Base-by-base conservation (phyloP, 2,797 vertebrate genomes). In the Onychomys leucogaster region DNA sequence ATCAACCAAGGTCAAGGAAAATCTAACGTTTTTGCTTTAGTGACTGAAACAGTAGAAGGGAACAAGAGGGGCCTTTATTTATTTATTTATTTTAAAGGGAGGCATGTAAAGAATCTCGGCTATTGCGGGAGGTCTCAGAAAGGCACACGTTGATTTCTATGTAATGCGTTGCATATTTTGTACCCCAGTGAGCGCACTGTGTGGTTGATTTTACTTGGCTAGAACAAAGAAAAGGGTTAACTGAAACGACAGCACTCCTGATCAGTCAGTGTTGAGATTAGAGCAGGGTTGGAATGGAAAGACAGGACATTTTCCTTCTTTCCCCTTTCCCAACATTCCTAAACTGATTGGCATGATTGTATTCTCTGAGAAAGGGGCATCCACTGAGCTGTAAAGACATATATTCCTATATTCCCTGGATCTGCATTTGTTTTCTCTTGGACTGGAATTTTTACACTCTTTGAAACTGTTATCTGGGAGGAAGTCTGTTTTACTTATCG, bases 61-160 rank as follows among this genome's bases (percentile, higher is more conserved):
- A 89, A 73, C 89, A 65, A 32, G 90, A 86, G 89, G 37, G 29
- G 81, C 59, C 71, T 83, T 65, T 84, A 37, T 94, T 71, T 83
- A 29, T 63, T 46, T 83, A 21, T 65, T 29, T 84, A 14, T 75
- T 75, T 87, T 19, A 41, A 84, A 83, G 81, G 86, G 37, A 87
- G 49, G 59, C 65, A 97, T 65, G 34, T 71, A 77, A 92, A 41
- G 80, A 95, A 96, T 97, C 97, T 93, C 63, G 94, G 10, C 94
- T 95, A 67, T 63, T 78, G 41, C 73, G 14, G 23, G 85, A 59
- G 23, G 34, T 49, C 67, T 84, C 59, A 55, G 43, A 67, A 75
- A 87, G 46, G 32, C 32, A 84, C 95, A 67, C 14, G 46, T 43
- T 95, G 92, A 95, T 95, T 90, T 95, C 84, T 71, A 83, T 81